Conservation (phyloP, 1,140 invertebrate species). For the Ridgeia piscesae region DNA sequence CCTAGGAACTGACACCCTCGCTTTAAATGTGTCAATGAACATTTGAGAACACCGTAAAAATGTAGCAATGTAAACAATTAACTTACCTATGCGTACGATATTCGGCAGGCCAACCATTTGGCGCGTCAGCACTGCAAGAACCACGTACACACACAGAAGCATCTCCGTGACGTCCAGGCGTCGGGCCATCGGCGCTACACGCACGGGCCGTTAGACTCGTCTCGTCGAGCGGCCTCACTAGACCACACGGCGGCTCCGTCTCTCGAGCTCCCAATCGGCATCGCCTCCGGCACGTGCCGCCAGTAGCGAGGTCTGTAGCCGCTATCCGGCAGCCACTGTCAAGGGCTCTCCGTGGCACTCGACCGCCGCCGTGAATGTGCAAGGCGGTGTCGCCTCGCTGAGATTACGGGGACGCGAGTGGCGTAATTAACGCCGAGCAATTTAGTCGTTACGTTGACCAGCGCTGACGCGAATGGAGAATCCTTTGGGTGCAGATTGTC, state of each 20-base stretch:
- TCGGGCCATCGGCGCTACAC: not conserved
- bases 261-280: not conserved
- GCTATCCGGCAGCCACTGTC: not conserved
- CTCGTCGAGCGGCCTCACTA: not conserved
- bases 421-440: not conserved
- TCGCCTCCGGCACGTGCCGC: not conserved
- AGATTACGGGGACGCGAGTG: not conserved
- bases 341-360: not conserved
- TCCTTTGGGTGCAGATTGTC: not conserved
- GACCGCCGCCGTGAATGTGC: not conserved
- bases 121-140: not conserved
- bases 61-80: not conserved
- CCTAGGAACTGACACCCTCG: too few relatives aligned
- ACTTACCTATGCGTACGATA: not conserved
- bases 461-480: not conserved
- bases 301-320: not conserved
- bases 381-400: not conserved
- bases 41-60: too few relatives aligned
- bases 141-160: not conserved
- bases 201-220: not conserved
- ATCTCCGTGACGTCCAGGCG: not conserved
- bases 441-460: not conserved
- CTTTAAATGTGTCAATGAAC: too few relatives aligned
- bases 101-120: not conserved
- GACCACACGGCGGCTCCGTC: not conserved